Percentiles rank a stretch among this genome's conserved stretches.
Evolutionary conservation across 2,888 invertebrate species (phyloP).

Genomic region (Bugula neritina): DNA sequence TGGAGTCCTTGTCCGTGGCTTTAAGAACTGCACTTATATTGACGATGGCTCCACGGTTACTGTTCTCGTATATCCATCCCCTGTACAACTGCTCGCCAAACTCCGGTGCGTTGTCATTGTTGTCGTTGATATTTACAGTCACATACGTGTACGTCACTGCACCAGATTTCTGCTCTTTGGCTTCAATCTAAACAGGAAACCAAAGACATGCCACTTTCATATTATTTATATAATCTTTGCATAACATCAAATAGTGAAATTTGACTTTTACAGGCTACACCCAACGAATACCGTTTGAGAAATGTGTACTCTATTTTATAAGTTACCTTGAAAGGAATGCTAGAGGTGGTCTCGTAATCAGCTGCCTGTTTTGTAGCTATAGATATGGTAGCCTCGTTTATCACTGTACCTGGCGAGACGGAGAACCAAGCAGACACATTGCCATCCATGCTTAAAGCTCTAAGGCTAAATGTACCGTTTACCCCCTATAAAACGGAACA

Average conservation of each 20-base stretch:
- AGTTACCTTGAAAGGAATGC: background rate
- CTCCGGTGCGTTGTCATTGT: background rate
- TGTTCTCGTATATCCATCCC: background rate
- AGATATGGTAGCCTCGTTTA: conserved; percentile 9
- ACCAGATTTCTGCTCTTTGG: background rate
- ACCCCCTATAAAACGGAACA: background rate
- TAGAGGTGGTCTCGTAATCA: background rate
- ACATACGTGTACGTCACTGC: background rate
- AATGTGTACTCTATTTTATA: no score
- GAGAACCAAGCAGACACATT: background rate
- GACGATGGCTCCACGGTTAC: background rate
- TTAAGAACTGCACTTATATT: background rate
- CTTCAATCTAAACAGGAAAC: conserved; percentile 18
- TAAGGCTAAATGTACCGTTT: conserved; percentile 1
- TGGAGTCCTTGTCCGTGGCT: conserved; percentile 3
- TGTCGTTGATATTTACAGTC: background rate
- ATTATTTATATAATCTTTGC: no score
- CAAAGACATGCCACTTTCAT: no score
- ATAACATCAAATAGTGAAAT: no score
- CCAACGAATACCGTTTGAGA: no score
- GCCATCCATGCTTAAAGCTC: background rate
- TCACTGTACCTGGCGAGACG: background rate
- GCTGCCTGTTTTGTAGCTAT: background rate
- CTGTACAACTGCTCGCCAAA: background rate
- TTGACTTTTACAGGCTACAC: no score